phyloP scores from a whole-genome alignment of 2,113 vertebrate genomes.

The Pandion haliaetus region DNA sequence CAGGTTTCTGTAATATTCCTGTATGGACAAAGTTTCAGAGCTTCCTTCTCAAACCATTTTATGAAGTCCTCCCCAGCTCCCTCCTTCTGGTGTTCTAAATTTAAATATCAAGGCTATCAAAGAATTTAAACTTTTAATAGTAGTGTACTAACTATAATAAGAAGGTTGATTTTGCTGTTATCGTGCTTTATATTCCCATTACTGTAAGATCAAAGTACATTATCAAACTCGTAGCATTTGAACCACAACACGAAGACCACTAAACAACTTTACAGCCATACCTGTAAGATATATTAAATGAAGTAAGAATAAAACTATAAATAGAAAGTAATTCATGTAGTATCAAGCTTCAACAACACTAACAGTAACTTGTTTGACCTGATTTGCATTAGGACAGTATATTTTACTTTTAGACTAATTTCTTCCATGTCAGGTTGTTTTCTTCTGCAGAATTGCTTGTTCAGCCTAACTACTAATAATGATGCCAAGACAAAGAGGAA shows the following conservation, averaged over 20 bases:
- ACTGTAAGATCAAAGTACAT: slow-evolving; percentile 8
- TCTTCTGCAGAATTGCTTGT: neutral
- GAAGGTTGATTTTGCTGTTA: neutral
- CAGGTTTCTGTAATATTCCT: neutral
- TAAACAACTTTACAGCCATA: slow-evolving; percentile 2
- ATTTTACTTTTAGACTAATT: neutral
- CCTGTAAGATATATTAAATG: neutral
- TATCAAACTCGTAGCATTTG: neutral
- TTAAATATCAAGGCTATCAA: slow-evolving; percentile 11
- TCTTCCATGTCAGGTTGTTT: neutral
- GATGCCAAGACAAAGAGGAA: neutral
- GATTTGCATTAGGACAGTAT: neutral
- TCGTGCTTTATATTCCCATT: neutral
- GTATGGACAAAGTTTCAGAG: neutral
- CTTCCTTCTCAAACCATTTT: neutral
- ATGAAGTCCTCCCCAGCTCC: neutral
- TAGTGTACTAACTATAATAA: neutral
- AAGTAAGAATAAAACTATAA: neutral
- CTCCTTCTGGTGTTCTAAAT: neutral
- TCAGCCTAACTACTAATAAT: neutral
- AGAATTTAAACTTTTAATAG: neutral
- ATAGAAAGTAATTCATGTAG: neutral
- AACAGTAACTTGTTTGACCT: neutral
- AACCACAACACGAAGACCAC: slow-evolving; percentile 6
- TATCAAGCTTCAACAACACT: neutral